Evolutionary conservation across 2,797 vertebrate species (phyloP).

Genomic region (Bovichtus diacanthus): DNA sequence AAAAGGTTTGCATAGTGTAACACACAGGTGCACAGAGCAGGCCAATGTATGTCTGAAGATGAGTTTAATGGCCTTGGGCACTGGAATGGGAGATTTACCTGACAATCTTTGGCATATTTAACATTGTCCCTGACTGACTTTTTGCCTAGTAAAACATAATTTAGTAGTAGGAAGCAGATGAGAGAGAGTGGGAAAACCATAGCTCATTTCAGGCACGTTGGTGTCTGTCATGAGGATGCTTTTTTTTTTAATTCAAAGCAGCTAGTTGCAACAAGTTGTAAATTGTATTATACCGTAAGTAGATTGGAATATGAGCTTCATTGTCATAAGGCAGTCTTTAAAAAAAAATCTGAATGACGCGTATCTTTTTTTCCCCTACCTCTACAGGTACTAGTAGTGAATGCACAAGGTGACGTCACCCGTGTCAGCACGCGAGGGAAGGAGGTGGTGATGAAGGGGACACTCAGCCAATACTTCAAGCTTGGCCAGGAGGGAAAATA

Average conservation of each 20-base stretch:
- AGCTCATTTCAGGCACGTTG: not conserved
- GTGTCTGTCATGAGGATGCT: not conserved
- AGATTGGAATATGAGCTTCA: not conserved
- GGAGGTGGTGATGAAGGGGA: constrained; percentile 93
- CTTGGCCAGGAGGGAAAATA: constrained; percentile 98
- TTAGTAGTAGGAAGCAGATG: not conserved
- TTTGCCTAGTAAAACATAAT: not conserved
- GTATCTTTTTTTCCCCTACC: not conserved
- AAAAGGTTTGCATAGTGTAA: not conserved
- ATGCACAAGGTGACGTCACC: constrained; percentile 93
- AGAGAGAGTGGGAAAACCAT: not conserved
- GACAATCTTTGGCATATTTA: not conserved
- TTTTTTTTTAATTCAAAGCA: not conserved
- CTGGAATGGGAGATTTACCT: not conserved
- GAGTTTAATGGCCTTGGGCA: not conserved
- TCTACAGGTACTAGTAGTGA: constrained; percentile 91
- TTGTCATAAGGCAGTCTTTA: not conserved
- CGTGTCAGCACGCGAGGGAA: constrained; percentile 90
- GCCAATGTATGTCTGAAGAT: not conserved
- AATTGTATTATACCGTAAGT: not conserved
- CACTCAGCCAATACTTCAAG: constrained; percentile 92
- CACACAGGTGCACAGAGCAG: not conserved
- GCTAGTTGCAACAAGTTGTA: not conserved
- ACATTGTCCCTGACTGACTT: not conserved
- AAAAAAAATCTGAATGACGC: not conserved